Evolutionary conservation across 2,797 vertebrate genomes (phyloP).

Genomic region (Manis crassicaudata): DNA sequence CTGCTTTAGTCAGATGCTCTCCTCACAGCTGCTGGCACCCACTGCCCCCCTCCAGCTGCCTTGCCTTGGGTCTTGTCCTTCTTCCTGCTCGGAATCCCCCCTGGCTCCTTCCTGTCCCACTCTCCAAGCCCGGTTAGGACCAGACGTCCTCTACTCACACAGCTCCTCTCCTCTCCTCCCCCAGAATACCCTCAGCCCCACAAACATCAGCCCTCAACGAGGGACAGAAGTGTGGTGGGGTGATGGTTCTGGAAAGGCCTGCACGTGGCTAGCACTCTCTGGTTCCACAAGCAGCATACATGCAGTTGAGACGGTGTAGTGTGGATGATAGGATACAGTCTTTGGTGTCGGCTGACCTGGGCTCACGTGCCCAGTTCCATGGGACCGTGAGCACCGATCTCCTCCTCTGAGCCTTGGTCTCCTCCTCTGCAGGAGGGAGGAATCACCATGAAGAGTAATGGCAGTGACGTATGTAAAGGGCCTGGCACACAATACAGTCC

Average conservation of each 20-base stretch:
- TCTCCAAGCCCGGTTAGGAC: not conserved
- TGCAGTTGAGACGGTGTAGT: accelerated
- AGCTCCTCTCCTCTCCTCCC: not conserved
- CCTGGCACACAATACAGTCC: too few species aligned
- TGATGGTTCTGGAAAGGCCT: not conserved
- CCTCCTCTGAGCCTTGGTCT: not conserved
- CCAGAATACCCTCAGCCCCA: not conserved
- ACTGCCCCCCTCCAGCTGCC: not conserved
- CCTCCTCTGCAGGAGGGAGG: not conserved
- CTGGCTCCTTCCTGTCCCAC: not conserved
- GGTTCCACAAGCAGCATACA: not conserved
- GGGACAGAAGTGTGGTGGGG: accelerated
- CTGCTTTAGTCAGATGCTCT: too few species aligned
- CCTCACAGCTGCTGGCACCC: too few species aligned
- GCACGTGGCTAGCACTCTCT: not conserved
- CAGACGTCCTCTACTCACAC: not conserved
- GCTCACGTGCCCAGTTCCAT: not conserved
- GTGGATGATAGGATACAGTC: accelerated
- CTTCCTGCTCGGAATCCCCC: not conserved
- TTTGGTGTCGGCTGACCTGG: accelerated
- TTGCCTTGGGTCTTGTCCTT: not conserved
- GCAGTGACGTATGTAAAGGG: accelerated
- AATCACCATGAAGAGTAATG: accelerated
- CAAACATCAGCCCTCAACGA: accelerated
- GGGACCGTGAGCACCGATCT: not conserved